phyloP scores from a whole-genome alignment of 1,140 invertebrate genomes.

The Druon quercuslanigerum region DNA sequence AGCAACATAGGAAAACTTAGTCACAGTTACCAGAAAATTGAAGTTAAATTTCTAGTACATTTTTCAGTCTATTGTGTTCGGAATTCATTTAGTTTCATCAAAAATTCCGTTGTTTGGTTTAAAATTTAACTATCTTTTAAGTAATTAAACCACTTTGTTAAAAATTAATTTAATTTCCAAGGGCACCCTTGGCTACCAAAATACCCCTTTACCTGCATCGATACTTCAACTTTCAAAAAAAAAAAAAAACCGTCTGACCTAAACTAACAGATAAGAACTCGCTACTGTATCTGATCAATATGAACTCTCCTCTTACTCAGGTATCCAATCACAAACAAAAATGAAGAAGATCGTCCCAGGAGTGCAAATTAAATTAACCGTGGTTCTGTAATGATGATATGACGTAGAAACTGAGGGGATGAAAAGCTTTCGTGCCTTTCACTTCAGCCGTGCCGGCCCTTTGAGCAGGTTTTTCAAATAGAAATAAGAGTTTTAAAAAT shows the following conservation, averaged over 20 bases:
- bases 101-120: too few species aligned
- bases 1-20: too few species aligned
- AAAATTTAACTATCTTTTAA: too few species aligned
- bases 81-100: too few species aligned
- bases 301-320: slow-evolving; percentile 9
- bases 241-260: background rate
- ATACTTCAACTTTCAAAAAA: background rate
- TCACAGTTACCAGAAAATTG: too few species aligned
- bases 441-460: slow-evolving; percentile 44
- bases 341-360: slow-evolving; percentile 28
- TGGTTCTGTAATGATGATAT: slow-evolving; percentile 46
- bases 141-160: too few species aligned
- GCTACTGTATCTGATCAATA: background rate
- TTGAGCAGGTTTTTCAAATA: slow-evolving; percentile 61
- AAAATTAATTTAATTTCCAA: too few species aligned
- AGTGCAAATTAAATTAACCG: slow-evolving; percentile 55
- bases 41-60: too few species aligned
- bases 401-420: slow-evolving; percentile 41
- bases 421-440: slow-evolving; percentile 39
- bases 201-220: background rate
- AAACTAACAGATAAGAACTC: background rate
- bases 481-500: slow-evolving; percentile 69
- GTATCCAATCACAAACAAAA: slow-evolving; percentile 38
- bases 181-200: background rate
- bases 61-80: too few species aligned